Base-by-base conservation (phyloP, 2,888 invertebrate genomes). In the Diachrysia chrysitis region DNA sequence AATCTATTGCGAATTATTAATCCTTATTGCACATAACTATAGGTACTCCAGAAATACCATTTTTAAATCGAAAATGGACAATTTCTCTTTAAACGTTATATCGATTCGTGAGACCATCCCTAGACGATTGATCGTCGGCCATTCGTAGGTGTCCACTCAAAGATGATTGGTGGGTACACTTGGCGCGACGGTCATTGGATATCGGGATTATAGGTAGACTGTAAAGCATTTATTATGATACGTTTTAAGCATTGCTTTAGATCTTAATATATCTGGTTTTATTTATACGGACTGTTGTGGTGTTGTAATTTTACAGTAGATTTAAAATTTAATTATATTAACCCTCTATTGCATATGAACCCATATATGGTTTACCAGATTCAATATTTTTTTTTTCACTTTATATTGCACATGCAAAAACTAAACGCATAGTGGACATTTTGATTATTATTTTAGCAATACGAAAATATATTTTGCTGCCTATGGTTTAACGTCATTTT, bases 111-210 rank as follows among this genome's bases (percentile, higher is more conserved):
- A 16, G 48, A 19, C 29, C 58, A 54, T 63, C 62, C 62, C 57
- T 51, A 42, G 77, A 12, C 53, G 37, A 57, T 61, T 58, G 56
- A 66, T 59, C n/a, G 35, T 9, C 16, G 17, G 29, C 16, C 58
- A 59, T 63, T 66, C 57, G 63, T 42, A n/a, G 14, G 7, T 60
- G 73, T 54, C 66, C 78, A 78, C 77, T 79, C 51, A 32, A 79
- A 69, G 59, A 66, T 66, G 64, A 70, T 73, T 68, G 68, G 59
- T 68, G 25, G 66, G 35, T 12, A 37, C 25, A 23, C 32, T 32
- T 48, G 42, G n/a, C n/a, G 54, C 29, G 32, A 14, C 54, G 25
- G 35, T 35, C 23, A 57, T 42, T 59, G 56, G 63, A 65, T 69
- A 54, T 58, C 12, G 21, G 17, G 54, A 16, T 54, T 48, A 29